These are phyloP conservation scores for Anoplolepis gracilipes DNA, from an alignment of 1,140 invertebrate genomes.

Conservation along the genomic window DNA sequence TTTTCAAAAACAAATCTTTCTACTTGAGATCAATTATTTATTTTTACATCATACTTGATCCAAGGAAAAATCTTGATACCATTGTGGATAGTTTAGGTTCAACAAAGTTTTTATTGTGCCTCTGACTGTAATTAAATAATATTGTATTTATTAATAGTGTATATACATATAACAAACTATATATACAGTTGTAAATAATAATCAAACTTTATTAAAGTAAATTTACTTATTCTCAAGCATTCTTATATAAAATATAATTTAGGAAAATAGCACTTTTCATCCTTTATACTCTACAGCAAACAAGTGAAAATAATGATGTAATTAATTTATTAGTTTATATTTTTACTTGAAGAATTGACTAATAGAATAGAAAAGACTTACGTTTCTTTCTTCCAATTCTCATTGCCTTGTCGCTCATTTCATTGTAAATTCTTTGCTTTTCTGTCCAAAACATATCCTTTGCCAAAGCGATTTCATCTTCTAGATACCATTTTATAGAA, in stretches of 20 bases:
- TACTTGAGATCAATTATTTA: background rate
- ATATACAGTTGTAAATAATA: background rate
- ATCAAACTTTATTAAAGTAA: background rate
- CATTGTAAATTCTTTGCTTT: constrained; percentile 37
- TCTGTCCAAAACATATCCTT: constrained; percentile 55
- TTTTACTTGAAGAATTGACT: background rate
- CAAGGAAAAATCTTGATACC: constrained; percentile 83
- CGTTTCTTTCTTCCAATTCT: constrained; percentile 56
- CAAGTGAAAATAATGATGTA: too few species aligned
- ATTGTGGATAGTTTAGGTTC: constrained; percentile 68
- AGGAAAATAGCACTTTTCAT: too few species aligned
- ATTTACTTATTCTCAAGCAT: background rate
- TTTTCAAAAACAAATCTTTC: background rate
- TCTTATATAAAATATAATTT: background rate
- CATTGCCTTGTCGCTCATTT: constrained; percentile 39
- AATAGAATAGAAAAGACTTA: constrained; percentile 48
- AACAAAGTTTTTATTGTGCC: background rate
- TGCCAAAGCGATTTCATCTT: constrained; percentile 66
- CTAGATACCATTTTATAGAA: constrained; percentile 61
- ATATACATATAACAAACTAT: background rate
- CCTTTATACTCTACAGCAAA: too few species aligned
- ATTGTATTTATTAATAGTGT: constrained; percentile 4
- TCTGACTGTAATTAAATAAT: constrained; percentile 15
- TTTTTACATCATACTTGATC: constrained; percentile 76
- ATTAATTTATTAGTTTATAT: background rate